Conservation (phyloP, 35 echinoderm and acorn worm genomes). For the Stichopus chloronotus region DNA sequence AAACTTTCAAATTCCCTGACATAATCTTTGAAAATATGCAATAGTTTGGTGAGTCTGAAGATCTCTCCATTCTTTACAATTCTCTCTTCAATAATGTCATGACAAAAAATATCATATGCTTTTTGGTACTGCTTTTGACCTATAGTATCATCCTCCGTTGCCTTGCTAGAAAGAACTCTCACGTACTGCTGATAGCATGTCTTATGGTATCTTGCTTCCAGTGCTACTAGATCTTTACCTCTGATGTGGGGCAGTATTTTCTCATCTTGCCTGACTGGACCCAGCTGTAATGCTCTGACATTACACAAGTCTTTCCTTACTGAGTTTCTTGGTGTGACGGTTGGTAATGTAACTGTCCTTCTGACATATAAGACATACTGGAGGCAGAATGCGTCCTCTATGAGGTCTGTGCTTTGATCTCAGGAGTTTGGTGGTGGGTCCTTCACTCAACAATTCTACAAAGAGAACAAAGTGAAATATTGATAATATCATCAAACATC, state of each 20-base stretch:
- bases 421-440: not conserved
- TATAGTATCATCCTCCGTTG: not conserved
- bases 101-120: conserved; percentile 3
- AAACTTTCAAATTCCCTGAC: not conserved
- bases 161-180: not conserved
- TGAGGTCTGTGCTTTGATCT: not conserved
- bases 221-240: conserved; percentile 1
- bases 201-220: not conserved
- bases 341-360: not conserved
- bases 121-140: conserved; percentile 14
- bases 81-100: not conserved
- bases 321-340: not conserved
- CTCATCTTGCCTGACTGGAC: conserved; percentile 26
- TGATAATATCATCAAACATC: no score
- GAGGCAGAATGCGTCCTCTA: not conserved
- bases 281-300: not conserved
- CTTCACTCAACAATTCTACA: not conserved
- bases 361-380: conserved; percentile 25
- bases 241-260: conserved; percentile 10
- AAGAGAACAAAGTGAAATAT: not conserved
- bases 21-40: conserved; percentile 18
- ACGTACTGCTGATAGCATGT: conserved; percentile 2
- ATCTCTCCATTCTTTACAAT: conserved; percentile 13
- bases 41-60: conserved; percentile 14
- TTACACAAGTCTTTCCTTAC: conserved; percentile 5